Evolutionary conservation across 1,140 invertebrate species (phyloP), one percentile per base, ranked within the genome.

Genomic region (Achatina immaculata): DNA sequence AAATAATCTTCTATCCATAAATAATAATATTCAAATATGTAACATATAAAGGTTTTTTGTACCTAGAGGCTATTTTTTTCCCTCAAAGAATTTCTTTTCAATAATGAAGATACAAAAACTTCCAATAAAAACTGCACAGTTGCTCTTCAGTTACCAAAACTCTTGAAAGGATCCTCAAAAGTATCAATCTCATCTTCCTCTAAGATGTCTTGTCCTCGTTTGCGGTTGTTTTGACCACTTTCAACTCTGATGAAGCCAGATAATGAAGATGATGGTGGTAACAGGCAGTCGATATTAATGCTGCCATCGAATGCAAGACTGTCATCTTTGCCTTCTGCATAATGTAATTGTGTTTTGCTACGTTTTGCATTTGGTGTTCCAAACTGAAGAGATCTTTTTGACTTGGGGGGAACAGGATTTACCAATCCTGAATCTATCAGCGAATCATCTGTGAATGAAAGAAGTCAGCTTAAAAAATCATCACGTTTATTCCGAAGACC

Each of bases 361-460:
- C 28, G 21, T 68, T 78, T 66, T 34, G 34, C 45, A 40, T 31
- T 78, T 3, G 76, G 76, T 66, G 58, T 80, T 40, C 36, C 43
- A 80, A 80, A 80, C 58, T 71, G 45, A 1, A 80, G 48, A 51
- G 78, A 71, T 40, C 78, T 38, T 48, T 80, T 80, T 58, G 78
- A 80, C 69, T 80, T 80, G 28, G 78, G 78, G 3, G 78, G 62
- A 68, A 43, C 28, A 16, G 68, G 28, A 11, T 7, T 11, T 65
- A 24, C 6, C 14, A n/a, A 24, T 55, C 24, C 51, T 31, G 28
- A 31, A 19, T 62, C 58, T 31, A 62, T 62, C 2, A 31, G 28
- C 6, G 58, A 62, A 62, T 62, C 58, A 62, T 62, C 58, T 62
- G 58, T 11, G 21, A 34, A 19, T 48, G 45, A 48, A 48, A 48